Percentiles rank a stretch among this genome's conserved stretches.
phyloP scores from a whole-genome alignment of 2,888 invertebrate genomes.

The Drosophila dives region DNA sequence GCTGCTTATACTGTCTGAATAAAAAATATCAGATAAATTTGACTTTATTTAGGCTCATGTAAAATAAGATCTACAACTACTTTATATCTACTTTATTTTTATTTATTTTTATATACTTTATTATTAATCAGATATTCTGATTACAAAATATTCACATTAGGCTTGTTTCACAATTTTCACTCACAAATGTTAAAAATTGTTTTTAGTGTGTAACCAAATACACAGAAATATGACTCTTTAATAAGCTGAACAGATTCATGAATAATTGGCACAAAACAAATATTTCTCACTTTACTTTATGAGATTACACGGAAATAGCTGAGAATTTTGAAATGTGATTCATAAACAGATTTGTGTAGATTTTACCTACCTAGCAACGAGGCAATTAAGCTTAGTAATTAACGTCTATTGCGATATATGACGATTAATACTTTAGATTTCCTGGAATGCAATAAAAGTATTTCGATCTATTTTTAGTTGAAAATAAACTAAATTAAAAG shows the following conservation, averaged over 20 bases:
- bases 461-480: not conserved
- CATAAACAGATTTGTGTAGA: slow-evolving; percentile 10
- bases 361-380: not conserved
- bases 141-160: not conserved
- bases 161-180: not conserved
- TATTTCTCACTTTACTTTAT: slow-evolving; percentile 7
- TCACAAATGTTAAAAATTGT: not conserved
- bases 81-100: not conserved
- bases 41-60: not conserved
- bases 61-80: not conserved
- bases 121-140: not conserved
- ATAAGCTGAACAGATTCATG: slow-evolving; percentile 21
- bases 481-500: not conserved
- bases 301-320: slow-evolving; percentile 42
- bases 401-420: slow-evolving; percentile 19
- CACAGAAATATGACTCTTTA: not conserved
- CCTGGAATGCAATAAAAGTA: not conserved
- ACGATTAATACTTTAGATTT: not conserved
- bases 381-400: slow-evolving; percentile 16
- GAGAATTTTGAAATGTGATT: slow-evolving; percentile 43
- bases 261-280: slow-evolving; percentile 6
- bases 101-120: no score
- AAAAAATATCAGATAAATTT: not conserved
- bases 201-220: not conserved
- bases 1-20: not conserved